These are phyloP conservation scores for Spongilla lacustris DNA, from an alignment of 37 sponge, comb jelly and placozoan genomes.

Conservation along the genomic window DNA sequence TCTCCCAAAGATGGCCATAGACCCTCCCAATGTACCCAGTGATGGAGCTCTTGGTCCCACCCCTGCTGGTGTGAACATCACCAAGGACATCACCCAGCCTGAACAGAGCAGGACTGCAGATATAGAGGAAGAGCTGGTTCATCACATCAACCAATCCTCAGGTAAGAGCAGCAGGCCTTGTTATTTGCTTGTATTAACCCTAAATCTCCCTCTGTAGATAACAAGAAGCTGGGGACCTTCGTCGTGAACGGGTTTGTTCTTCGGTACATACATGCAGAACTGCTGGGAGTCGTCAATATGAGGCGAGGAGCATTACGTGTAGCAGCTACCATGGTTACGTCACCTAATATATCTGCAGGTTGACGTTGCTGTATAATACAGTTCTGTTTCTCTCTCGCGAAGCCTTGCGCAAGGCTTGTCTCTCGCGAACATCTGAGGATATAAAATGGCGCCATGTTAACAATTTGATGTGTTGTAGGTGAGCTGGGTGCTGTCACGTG, in stretches of 20 bases:
- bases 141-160: too few relatives aligned
- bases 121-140: too few relatives aligned
- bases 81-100: too few relatives aligned
- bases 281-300: slow-evolving; percentile 90
- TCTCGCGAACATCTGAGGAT: slow-evolving; percentile 45
- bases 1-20: too few relatives aligned
- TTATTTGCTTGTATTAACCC: too few relatives aligned
- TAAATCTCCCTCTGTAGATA: too few relatives aligned
- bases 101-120: too few relatives aligned
- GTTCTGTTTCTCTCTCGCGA: slow-evolving; percentile 87
- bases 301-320: slow-evolving; percentile 37
- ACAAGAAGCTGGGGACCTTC: slow-evolving; percentile 77
- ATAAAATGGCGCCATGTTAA: slow-evolving; percentile 62
- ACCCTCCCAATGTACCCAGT: too few relatives aligned
- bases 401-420: slow-evolving; percentile 83
- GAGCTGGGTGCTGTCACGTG: background rate
- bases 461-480: slow-evolving; percentile 82
- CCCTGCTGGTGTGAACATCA: too few relatives aligned
- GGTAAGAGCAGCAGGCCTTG: too few relatives aligned
- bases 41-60: too few relatives aligned
- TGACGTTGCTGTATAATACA: slow-evolving; percentile 87
- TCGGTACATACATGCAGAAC: slow-evolving; percentile 70
- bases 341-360: slow-evolving; percentile 23
- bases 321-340: background rate
- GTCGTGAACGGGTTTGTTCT: slow-evolving; percentile 78